phyloP scores from a whole-genome alignment of 2,113 vertebrate genomes.

The Myrmecophaga tridactyla region DNA sequence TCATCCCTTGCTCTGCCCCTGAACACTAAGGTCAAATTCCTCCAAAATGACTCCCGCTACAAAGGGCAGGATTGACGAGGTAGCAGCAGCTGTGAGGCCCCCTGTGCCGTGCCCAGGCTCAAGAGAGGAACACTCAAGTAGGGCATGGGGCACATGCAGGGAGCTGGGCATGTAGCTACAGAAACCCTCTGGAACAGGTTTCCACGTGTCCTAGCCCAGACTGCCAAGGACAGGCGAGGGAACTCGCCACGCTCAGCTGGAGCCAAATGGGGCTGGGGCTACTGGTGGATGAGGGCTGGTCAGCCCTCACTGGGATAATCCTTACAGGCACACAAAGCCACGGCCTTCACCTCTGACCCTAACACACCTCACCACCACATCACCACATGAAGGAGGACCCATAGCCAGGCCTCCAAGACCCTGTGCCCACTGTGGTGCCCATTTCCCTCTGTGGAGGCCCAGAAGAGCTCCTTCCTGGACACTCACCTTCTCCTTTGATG shows the following conservation, averaged over 20 bases:
- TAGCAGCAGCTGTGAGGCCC: too few relatives aligned
- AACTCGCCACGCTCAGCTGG: background rate
- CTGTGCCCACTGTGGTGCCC: too few relatives aligned
- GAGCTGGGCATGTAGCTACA: background rate
- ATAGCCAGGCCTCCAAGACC: background rate
- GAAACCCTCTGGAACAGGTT: background rate
- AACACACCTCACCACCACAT: background rate
- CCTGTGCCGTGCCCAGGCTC: too few relatives aligned
- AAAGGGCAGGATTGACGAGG: too few relatives aligned
- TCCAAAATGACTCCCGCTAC: background rate
- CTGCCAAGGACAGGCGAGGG: background rate
- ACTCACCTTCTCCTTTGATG: constrained; percentile 94
- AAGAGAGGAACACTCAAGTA: too few relatives aligned
- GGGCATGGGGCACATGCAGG: too few relatives aligned
- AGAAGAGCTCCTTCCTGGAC: background rate
- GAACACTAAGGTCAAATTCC: background rate
- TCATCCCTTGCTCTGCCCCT: background rate
- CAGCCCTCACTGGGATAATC: too few relatives aligned
- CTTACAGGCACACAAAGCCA: background rate
- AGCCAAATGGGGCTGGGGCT: background rate
- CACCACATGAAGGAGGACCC: background rate
- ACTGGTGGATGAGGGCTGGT: background rate
- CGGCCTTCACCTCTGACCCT: background rate
- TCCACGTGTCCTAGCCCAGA: background rate
- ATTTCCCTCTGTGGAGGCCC: background rate